Base-by-base conservation (phyloP, 2,113 vertebrate species). In the Emydura subglobosa region DNA sequence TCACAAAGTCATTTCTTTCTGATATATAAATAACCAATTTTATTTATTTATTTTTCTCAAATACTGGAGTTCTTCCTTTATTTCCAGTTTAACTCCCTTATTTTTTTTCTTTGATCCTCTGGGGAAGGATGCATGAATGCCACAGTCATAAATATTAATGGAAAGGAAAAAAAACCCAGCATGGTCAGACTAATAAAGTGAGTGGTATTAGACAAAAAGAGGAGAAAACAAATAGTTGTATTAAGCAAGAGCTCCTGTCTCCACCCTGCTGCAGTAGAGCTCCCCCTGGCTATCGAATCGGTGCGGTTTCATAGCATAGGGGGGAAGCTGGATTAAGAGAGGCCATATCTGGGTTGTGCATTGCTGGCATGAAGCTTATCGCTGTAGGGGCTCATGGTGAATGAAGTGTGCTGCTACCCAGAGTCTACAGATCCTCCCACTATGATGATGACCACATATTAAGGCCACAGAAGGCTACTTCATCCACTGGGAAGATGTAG, bases 111-210 rank as follows among this genome's bases (percentile, higher is more conserved):
- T 59, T 95, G 86, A 93, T 10, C 61, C 88, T 89, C 65, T 29
- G 53, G 74, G 65, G 90, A 83, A 93, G 53, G 94, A 95, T 85
- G 89, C 94, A 93, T 86, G 95, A 94, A 94, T 93, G 92, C 89
- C 92, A 91, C 96, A 96, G 91, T 94, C 95, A 96, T 93, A 96
- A 96, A 96, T 95, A 95, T 83, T 95, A 96, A 97, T 94, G 92
- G 90, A 81, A 97, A 97, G 89, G 74, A 95, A 95, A 95, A 87
- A 88, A 95, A 96, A 93, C 85, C 83, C 65, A 95, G 89, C n/a
- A 81, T 85, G 90, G 92, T 65, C 96, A 93, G 83, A 83, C 90
- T 93, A 94, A 96, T 88, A 95, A 89, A 87, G 83, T 95, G 87
- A 4, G 0, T 86, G 83, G 93, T 97, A 47, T 79, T 93, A 96